A percentile compares a stretch with the other conserved stretches of the same genome.
Conservation (phyloP, 2,113 vertebrate species). For the Bubo blakistoni region DNA sequence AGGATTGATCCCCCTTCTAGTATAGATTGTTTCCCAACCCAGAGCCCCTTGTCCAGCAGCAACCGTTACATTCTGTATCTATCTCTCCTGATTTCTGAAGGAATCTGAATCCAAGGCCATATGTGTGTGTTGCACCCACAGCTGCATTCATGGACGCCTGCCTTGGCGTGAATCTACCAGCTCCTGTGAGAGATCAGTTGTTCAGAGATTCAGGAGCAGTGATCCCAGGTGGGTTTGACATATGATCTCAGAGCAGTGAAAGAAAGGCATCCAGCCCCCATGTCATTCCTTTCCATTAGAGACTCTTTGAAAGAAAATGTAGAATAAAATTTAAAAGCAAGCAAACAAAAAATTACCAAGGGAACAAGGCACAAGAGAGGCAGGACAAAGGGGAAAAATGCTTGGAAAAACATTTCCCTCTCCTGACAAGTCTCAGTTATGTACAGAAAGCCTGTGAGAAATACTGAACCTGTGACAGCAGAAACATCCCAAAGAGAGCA, state of each 20-base stretch:
- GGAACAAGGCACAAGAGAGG: constrained; percentile 9
- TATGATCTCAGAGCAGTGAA: neutral
- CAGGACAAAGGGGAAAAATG: constrained; percentile 25
- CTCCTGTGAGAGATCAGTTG: neutral
- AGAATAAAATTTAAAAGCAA: constrained; percentile 17
- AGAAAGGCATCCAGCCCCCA: neutral
- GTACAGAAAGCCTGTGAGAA: constrained; percentile 38
- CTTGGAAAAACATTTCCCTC: constrained; percentile 41
- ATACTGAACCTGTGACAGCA: constrained; percentile 55
- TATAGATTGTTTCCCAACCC: neutral
- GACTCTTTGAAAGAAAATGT: neutral
- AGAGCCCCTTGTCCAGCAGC: neutral
- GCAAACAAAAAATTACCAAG: constrained; percentile 55
- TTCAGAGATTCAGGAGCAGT: neutral
- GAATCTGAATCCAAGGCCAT: neutral
- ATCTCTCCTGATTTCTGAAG: neutral
- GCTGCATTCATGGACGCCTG: neutral
- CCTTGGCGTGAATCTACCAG: neutral
- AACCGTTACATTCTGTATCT: neutral
- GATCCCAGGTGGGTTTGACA: neutral
- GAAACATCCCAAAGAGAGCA: constrained; percentile 58
- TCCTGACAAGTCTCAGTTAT: constrained; percentile 50
- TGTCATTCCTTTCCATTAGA: neutral
- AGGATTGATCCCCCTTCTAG: neutral
- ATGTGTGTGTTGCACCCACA: neutral